Evolutionary conservation across 2,797 vertebrate species (phyloP).

Genomic region (Benthosema pterotum): DNA sequence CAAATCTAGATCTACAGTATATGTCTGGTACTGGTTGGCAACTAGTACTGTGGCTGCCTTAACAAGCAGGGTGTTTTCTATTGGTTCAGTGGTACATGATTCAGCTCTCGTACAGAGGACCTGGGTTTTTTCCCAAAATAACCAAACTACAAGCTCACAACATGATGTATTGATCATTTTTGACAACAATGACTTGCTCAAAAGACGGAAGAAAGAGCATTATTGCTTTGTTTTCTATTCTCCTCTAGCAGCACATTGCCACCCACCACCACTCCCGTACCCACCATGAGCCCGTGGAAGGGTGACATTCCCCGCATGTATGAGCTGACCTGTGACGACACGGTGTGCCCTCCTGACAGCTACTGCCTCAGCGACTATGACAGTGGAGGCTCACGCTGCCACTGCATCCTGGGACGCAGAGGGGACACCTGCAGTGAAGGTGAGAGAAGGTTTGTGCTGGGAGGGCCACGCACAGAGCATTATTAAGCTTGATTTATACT

Average conservation of each 20-base stretch:
- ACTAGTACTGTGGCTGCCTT: no score
- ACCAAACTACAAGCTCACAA: background rate
- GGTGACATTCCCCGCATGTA: conserved; percentile 77
- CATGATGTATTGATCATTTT: no score
- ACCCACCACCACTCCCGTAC: conserved; percentile 37
- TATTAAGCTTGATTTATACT: no score
- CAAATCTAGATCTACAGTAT: no score
- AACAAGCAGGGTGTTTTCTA: no score
- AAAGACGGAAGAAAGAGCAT: no score
- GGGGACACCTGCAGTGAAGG: conserved; percentile 88
- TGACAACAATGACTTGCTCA: no score
- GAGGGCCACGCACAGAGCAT: background rate
- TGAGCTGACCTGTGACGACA: conserved; percentile 86
- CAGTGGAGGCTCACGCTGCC: conserved; percentile 87
- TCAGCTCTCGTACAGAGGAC: no score
- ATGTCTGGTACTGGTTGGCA: no score
- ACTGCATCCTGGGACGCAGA: conserved; percentile 89
- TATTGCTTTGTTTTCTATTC: conserved; percentile 3
- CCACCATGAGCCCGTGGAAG: conserved; percentile 61
- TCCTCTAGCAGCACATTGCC: conserved; percentile 42
- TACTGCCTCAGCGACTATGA: conserved; percentile 91
- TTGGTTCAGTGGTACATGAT: no score
- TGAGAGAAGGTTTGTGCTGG: conserved; percentile 47
- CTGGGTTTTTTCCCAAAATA: background rate
- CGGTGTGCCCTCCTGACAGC: conserved; percentile 87